phyloP scores from a whole-genome alignment of 2,888 invertebrate species.

The Hedya salicella region DNA sequence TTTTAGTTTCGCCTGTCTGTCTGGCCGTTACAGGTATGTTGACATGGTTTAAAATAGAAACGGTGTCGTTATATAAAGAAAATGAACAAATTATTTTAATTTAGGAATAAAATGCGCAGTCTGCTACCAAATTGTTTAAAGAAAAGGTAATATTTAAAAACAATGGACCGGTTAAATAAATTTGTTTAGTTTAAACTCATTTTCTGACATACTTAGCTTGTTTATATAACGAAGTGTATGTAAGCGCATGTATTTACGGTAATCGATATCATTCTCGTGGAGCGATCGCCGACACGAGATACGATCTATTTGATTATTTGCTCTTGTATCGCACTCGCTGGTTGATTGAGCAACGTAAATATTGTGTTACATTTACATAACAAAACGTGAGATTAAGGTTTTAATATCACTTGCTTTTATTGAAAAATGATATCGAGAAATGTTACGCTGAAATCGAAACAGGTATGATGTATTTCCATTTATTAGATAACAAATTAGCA shows the following conservation, averaged over 20 bases:
- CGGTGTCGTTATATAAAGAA: conserved; percentile 16
- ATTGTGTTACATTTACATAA: conserved; percentile 43
- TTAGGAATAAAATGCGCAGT: neutral
- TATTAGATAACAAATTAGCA: conserved; percentile 12
- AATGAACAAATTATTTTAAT: neutral
- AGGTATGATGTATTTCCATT: conserved; percentile 15
- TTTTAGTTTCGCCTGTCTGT: conserved; percentile 27
- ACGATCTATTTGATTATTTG: conserved; percentile 40
- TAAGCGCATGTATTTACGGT: conserved; percentile 13
- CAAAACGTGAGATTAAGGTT: conserved; percentile 39
- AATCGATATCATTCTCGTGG: conserved; percentile 34
- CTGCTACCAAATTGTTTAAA: neutral
- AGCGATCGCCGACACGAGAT: conserved; percentile 33
- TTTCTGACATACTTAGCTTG: conserved; percentile 22
- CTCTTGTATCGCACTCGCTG: conserved; percentile 33
- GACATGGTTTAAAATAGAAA: conserved; percentile 28
- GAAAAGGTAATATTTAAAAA: neutral
- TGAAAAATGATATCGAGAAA: conserved; percentile 40
- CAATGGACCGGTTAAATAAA: neutral
- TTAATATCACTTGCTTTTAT: conserved; percentile 37
- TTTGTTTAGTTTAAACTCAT: conserved; percentile 15
- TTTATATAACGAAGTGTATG: conserved; percentile 24
- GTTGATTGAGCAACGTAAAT: conserved; percentile 41
- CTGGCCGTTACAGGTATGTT: conserved; percentile 20
- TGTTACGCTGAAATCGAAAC: conserved; percentile 28